These are phyloP conservation scores for Hassar affinis DNA, from an alignment of 2,113 vertebrate genomes.

Conservation along the genomic window DNA sequence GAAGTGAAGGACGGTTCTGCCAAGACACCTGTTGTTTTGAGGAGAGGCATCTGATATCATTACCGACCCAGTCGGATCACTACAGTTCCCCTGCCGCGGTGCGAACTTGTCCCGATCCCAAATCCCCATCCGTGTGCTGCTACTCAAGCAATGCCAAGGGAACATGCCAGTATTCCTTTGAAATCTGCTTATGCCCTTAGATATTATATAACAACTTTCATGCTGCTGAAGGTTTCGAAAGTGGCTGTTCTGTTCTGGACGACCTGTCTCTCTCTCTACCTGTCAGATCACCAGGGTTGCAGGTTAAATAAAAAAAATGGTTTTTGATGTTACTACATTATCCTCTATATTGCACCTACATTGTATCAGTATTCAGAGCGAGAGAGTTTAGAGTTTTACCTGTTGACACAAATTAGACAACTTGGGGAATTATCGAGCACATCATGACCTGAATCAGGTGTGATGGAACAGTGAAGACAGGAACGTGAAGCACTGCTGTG, in stretches of 20 bases:
- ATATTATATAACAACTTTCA: slow-evolving; percentile 17
- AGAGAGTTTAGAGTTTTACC: no score
- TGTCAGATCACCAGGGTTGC: background rate
- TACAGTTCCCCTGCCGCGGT: slow-evolving; percentile 88
- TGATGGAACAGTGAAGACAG: slow-evolving; percentile 19
- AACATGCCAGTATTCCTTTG: slow-evolving; percentile 42
- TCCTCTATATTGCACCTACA: background rate
- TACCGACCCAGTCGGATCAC: slow-evolving; percentile 98
- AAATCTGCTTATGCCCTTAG: slow-evolving; percentile 32
- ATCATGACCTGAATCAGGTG: slow-evolving; percentile 1
- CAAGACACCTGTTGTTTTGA: slow-evolving; percentile 99
- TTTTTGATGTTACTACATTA: background rate
- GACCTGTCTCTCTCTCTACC: background rate
- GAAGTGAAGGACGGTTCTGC: slow-evolving; percentile 91
- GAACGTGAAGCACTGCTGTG: slow-evolving; percentile 17
- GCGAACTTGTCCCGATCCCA: slow-evolving; percentile 92
- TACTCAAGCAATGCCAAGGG: slow-evolving; percentile 42
- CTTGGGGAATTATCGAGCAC: slow-evolving; percentile 3
- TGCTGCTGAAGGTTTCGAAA: background rate
- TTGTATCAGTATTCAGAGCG: background rate
- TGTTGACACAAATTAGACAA: background rate
- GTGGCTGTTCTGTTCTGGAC: background rate
- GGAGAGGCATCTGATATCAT: slow-evolving; percentile 99
- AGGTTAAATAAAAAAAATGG: background rate
- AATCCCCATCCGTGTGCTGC: slow-evolving; percentile 65